Conservation (phyloP, 2,113 vertebrate genomes). For the Hystrix cristata region DNA sequence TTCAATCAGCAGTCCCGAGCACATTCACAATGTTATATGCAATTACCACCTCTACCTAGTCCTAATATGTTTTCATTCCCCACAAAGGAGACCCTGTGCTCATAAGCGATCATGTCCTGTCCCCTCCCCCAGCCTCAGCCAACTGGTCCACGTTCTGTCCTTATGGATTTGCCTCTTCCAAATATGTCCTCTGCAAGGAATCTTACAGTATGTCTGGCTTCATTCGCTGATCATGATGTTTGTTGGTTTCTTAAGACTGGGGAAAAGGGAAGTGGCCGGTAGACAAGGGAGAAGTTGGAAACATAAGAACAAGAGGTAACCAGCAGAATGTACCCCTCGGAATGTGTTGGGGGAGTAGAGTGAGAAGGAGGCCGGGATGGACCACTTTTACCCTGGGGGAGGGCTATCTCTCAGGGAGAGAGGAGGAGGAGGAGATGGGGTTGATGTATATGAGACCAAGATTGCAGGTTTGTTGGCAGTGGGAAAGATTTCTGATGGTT, state of each 20-base stretch:
- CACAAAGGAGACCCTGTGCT: background rate
- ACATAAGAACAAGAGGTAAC: background rate
- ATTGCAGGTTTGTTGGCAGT: background rate
- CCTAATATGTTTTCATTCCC: background rate
- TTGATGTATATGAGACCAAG: background rate
- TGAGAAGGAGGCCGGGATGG: fast-evolving
- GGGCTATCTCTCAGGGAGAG: background rate
- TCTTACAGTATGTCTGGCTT: background rate
- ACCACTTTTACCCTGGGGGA: background rate
- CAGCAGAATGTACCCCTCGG: background rate
- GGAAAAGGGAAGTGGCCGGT: background rate
- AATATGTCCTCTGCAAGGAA: background rate
- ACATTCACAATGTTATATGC: background rate
- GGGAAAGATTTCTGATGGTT: background rate
- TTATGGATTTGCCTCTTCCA: background rate
- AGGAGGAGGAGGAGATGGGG: background rate
- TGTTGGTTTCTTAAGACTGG: background rate
- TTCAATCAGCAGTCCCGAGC: background rate
- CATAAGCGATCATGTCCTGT: background rate
- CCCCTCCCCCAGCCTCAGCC: too few relatives aligned
- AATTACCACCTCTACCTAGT: background rate
- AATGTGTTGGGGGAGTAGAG: too few relatives aligned
- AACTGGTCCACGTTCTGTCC: background rate
- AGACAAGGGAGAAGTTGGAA: background rate
- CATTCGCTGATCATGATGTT: background rate